Evolutionary conservation across 2,113 vertebrate species (phyloP).

Genomic region (Sinocyclocheilus maitianheensis): DNA sequence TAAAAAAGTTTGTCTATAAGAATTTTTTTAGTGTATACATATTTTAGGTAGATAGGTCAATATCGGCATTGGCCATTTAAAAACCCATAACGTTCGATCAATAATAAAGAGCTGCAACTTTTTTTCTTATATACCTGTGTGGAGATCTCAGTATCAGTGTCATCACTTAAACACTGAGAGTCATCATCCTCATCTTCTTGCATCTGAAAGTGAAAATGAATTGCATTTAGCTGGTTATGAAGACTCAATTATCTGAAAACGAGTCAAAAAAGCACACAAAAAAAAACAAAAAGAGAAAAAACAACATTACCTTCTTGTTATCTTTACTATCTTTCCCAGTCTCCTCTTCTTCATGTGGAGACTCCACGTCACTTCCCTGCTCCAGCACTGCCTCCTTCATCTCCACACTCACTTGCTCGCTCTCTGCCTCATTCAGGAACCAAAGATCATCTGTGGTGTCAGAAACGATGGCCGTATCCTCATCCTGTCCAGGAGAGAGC

Average conservation of each 20-base stretch:
- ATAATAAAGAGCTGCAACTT: not conserved
- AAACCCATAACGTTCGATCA: not conserved
- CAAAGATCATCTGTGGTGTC: conserved; percentile 95
- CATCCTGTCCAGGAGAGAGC: conserved; percentile 82
- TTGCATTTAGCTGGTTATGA: not conserved
- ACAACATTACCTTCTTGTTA: conserved; percentile 67
- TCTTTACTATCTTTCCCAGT: conserved; percentile 67
- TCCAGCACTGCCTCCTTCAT: conserved; percentile 82
- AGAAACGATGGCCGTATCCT: conserved; percentile 92
- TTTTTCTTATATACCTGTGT: conserved; percentile 77
- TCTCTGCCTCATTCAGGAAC: conserved; percentile 88
- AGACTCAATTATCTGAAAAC: not conserved
- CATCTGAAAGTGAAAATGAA: conserved; percentile 71
- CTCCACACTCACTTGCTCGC: conserved; percentile 84
- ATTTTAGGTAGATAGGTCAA: no score
- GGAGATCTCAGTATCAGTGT: conserved; percentile 88
- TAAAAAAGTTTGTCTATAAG: no score
- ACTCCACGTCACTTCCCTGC: conserved; percentile 74
- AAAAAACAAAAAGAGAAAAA: not conserved
- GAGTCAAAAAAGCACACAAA: not conserved
- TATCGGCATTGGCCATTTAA: no score
- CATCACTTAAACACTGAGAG: conserved; percentile 87
- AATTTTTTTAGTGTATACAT: no score
- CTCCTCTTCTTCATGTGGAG: conserved; percentile 66
- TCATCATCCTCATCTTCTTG: conserved; percentile 85